Base-by-base conservation (phyloP, 1,140 invertebrate genomes). In the Pentalonia nigronervosa region DNA sequence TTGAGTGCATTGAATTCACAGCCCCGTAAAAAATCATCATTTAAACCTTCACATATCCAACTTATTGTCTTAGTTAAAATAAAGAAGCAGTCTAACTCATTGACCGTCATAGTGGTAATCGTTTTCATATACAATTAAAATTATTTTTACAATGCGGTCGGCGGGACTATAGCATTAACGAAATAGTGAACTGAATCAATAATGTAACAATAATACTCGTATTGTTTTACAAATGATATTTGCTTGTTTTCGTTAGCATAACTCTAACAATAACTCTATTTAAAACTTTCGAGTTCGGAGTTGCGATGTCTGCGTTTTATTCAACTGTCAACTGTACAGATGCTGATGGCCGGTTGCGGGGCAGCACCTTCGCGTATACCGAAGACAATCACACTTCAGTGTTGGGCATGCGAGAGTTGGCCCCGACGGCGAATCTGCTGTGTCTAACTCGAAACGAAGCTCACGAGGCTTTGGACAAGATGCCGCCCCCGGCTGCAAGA, bases 381-480 rank as follows among this genome's bases (percentile, higher is more conserved):
- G 96, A 97, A 94, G 98, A 99, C 95, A 99, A 98, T 95, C 99
- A 99, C 95, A 99, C 99, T 2, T 99, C 98, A 11, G 98, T 99
- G 6, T 96, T 99, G 94, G 99, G 99, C 34, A 97, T 99, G 96
- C 96, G 98, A 95, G 98, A 98, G 95, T 94, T 97, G 94, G 96
- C 67, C 94, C 96, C 93, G 45, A 91, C 47, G 20, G 94, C 94
- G 14, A 47, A 81, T 50, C 95, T 97, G 53, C 94, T 96, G 90
- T 94, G 95, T 93, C 94, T 96, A 56, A 94, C 96, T 84, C 94
- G 95, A 91, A 87, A 94, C 30, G 87, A 95, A 50, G 91, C 94
- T 20, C 93, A 94, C 60, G 91, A 94, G 94, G 34, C 93, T 45
- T 94, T 94, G 9, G 36, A 41, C 89, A 91, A 93, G 88, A 93